Evolutionary conservation across 1,140 invertebrate genomes (phyloP), one percentile per base, ranked within the genome.

Genomic region (Drosophila ogumai): DNA sequence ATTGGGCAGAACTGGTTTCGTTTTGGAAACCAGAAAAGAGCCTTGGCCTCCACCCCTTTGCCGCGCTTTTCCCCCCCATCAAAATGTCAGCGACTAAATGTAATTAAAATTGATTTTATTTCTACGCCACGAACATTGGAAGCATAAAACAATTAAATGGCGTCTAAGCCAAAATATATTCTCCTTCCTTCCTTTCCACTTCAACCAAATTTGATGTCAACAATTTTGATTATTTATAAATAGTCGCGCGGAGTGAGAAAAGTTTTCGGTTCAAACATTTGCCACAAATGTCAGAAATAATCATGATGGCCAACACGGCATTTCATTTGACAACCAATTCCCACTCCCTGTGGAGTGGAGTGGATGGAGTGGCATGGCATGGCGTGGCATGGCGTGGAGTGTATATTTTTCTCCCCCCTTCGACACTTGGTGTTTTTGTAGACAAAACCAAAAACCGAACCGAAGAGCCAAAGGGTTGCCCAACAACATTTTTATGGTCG

Each of bases 251-350:
- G 36, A 49, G 40, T 32, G 31, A 36, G 46, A 47, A 40, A 49
- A 46, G 38, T 46, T 46, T 44, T 46, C 34, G 56, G 13, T 55
- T 50, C 40, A 59, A 82, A 90, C 84, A 88, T 88, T 88, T 88
- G 85, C 84, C 84, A 90, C 84, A 88, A 88, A 88, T 88, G 84
- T 88, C 84, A 90, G 56, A 88, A 88, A 88, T 88, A 88, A 88
- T 88, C 85, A 90, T 88, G 80, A 88, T 76, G 82, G 66, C 69
- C 82, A 87, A 82, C 82, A 86, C 78, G 82, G 72, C 82, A 87
- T 87, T 82, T 73, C 84, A 88, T 81, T 88, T 88, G 77, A 88
- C 84, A 87, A 54, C 76, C 66, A 38, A 17, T 19, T 55, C 40
- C 38, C 17, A 57, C 13, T 38, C 13, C 43, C 25, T 9, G 52